Percentiles rank a stretch among this genome's conserved stretches.
Evolutionary conservation across 2,113 vertebrate species (phyloP).

Genomic region (Paralichthys olivaceus): DNA sequence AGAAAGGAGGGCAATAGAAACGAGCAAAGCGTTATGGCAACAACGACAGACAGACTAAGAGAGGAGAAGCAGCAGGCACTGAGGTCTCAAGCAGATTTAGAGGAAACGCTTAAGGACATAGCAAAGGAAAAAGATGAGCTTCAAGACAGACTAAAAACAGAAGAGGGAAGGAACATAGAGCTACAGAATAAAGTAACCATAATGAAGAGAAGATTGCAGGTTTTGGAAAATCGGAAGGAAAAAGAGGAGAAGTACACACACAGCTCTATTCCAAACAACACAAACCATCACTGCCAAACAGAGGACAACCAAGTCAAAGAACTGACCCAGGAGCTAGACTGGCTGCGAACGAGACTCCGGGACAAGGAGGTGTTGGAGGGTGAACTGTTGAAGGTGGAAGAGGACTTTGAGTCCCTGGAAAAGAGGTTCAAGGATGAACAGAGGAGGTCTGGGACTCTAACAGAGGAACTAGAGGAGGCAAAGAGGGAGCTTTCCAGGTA

Average conservation of each 20-base stretch:
- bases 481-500: constrained; percentile 90
- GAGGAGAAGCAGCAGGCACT: constrained; percentile 91
- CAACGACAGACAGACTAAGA: constrained; percentile 89
- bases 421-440: constrained; percentile 86
- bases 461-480: constrained; percentile 88
- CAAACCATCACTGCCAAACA: constrained; percentile 82
- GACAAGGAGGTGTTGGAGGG: constrained; percentile 93
- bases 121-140: constrained; percentile 92
- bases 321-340: constrained; percentile 91
- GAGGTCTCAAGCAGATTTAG: constrained; percentile 90
- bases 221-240: constrained; percentile 89
- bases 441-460: constrained; percentile 85
- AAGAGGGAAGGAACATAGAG: constrained; percentile 90
- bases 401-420: constrained; percentile 90
- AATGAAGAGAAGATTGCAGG: constrained; percentile 90
- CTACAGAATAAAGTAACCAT: constrained; percentile 89
- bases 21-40: constrained; percentile 89
- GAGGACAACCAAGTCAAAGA: constrained; percentile 97
- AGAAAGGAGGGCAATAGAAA: constrained; percentile 86
- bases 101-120: constrained; percentile 87
- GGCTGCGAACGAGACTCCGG: constrained; percentile 88
- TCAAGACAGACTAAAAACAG: constrained; percentile 87
- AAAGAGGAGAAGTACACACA: constrained; percentile 88
- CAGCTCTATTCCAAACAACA: constrained; percentile 72
- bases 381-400: constrained; percentile 90